Evolutionary conservation across 2,888 invertebrate species (phyloP).

Genomic region (Aquatica leii): DNA sequence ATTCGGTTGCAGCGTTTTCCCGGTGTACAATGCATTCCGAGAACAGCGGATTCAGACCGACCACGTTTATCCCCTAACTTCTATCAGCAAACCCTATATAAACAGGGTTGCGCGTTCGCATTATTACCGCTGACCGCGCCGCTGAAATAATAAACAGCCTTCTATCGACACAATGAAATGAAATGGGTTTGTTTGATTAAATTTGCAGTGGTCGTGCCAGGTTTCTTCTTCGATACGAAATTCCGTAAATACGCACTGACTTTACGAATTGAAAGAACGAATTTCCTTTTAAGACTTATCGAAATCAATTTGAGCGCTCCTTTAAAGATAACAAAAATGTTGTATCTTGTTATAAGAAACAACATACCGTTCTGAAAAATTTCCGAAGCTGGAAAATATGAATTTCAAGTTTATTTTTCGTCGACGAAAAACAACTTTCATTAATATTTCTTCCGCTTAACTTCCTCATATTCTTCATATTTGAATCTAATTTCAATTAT

Average conservation of each 20-base stretch:
- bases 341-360: background rate
- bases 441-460: no score
- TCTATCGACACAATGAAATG: conserved; percentile 44
- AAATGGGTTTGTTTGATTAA: conserved; percentile 47
- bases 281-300: conserved; percentile 17
- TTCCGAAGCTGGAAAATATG: no score
- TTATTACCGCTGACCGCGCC: conserved; percentile 44
- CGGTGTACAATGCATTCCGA: conserved; percentile 31
- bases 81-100: conserved; percentile 32
- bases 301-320: background rate
- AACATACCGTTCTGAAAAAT: no score
- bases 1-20: conserved; percentile 25
- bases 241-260: conserved; percentile 30
- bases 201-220: conserved; percentile 38
- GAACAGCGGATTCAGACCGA: conserved; percentile 19
- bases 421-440: no score
- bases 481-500: no score
- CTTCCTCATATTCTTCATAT: no score
- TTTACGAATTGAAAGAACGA: conserved; percentile 12
- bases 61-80: conserved; percentile 29
- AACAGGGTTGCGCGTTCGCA: conserved; percentile 39
- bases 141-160: conserved; percentile 48
- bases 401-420: no score
- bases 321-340: conserved; percentile 7
- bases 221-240: conserved; percentile 35